phyloP scores from a whole-genome alignment of 2,797 vertebrate species.

The Australoheros facetus region DNA sequence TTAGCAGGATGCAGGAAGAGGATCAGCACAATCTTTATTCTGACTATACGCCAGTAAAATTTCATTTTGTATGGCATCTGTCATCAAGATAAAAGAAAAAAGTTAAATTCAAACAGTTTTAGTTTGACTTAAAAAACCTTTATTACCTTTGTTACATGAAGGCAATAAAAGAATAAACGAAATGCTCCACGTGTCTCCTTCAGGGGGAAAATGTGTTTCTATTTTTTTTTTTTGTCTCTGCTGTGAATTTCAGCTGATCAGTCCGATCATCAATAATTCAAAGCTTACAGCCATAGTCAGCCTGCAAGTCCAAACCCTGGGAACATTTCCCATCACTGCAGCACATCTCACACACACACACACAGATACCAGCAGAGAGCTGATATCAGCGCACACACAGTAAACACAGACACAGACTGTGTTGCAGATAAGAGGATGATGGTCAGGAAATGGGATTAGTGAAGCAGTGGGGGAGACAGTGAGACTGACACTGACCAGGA shows the following conservation, averaged over 20 bases:
- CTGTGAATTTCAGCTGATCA: not conserved
- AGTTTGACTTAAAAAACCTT: not conserved
- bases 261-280: not conserved
- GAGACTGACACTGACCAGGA: too few relatives aligned
- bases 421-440: too few relatives aligned
- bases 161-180: not conserved
- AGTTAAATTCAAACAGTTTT: not conserved
- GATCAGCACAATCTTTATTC: too few relatives aligned
- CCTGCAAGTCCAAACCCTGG: not conserved
- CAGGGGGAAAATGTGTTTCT: not conserved
- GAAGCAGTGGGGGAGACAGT: too few relatives aligned
- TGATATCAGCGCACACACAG: too few relatives aligned
- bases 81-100: not conserved
- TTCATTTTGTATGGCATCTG: not conserved
- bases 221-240: not conserved
- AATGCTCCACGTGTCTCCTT: not conserved
- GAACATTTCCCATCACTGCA: not conserved
- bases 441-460: too few relatives aligned
- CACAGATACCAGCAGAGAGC: not conserved
- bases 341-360: not conserved
- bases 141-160: not conserved
- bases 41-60: rapidly evolving
- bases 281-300: not conserved
- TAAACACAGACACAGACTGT: too few relatives aligned
- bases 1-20: too few relatives aligned